phyloP scores from a whole-genome alignment of 2,888 invertebrate species.

The Flexamia atlantica region DNA sequence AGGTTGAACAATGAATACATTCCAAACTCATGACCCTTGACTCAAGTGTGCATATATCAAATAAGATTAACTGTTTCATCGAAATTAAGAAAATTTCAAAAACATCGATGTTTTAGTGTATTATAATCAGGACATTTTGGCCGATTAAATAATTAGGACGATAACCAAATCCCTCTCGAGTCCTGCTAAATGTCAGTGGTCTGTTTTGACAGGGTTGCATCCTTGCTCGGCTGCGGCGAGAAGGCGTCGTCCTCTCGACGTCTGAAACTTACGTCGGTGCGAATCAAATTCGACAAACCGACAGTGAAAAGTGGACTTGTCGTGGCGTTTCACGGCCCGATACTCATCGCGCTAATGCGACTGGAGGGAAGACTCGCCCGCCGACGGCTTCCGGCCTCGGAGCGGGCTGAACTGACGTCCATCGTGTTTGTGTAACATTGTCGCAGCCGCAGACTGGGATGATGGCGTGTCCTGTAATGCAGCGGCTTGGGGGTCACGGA shows the following conservation, averaged over 20 bases:
- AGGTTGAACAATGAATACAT: too few relatives aligned
- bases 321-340: slow-evolving; percentile 5
- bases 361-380: background rate
- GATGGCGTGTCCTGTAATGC: too few relatives aligned
- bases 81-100: too few relatives aligned
- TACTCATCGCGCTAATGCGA: slow-evolving; percentile 10
- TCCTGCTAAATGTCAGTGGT: background rate
- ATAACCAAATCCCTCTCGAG: background rate
- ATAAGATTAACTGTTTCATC: too few relatives aligned
- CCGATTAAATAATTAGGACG: background rate
- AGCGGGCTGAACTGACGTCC: too few relatives aligned
- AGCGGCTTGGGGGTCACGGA: too few relatives aligned
- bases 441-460: too few relatives aligned
- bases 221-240: background rate
- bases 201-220: slow-evolving; percentile 14
- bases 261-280: background rate
- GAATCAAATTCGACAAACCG: slow-evolving; percentile 8
- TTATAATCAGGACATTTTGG: too few relatives aligned
- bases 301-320: slow-evolving; percentile 41
- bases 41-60: too few relatives aligned
- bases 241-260: background rate
- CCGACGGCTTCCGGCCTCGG: background rate
- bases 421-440: too few relatives aligned
- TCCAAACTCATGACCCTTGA: too few relatives aligned
- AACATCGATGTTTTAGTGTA: too few relatives aligned